A percentile compares a stretch with the other conserved stretches of the same genome.
These are phyloP conservation scores for Indicator maculatus DNA, from an alignment of 2,113 vertebrate species.

Conservation along the genomic window DNA sequence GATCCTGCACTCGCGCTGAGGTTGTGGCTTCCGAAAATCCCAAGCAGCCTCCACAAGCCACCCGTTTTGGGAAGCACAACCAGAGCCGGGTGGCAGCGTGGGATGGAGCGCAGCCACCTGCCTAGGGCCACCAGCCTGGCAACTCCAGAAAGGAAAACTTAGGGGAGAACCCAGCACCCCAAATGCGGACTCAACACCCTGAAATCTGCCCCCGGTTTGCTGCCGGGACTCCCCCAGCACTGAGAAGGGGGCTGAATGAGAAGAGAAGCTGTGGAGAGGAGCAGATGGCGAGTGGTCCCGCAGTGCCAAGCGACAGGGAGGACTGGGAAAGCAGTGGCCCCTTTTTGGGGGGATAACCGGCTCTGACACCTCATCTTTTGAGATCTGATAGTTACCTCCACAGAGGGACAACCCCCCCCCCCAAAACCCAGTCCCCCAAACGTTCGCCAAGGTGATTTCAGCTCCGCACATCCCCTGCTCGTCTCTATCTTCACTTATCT, in stretches of 20 bases:
- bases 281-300: background rate
- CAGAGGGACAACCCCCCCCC: no score
- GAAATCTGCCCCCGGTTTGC: background rate
- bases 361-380: background rate
- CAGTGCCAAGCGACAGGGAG: background rate
- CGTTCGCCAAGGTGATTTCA: background rate
- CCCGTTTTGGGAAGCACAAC: background rate
- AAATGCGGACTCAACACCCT: background rate
- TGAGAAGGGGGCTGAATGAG: background rate
- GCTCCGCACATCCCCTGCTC: background rate
- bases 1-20: rapidly evolving
- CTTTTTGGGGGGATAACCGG: background rate
- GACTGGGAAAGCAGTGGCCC: background rate
- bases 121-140: background rate
- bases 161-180: background rate
- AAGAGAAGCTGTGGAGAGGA: background rate
- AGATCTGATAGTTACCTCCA: background rate
- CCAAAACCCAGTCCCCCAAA: background rate
- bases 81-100: background rate
- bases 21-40: background rate
- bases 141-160: background rate
- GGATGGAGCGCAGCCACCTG: background rate
- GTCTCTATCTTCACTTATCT: background rate
- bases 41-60: background rate
- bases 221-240: background rate